phyloP scores from a whole-genome alignment of 2,797 vertebrate species.

The Micropoecilia bifurca region DNA sequence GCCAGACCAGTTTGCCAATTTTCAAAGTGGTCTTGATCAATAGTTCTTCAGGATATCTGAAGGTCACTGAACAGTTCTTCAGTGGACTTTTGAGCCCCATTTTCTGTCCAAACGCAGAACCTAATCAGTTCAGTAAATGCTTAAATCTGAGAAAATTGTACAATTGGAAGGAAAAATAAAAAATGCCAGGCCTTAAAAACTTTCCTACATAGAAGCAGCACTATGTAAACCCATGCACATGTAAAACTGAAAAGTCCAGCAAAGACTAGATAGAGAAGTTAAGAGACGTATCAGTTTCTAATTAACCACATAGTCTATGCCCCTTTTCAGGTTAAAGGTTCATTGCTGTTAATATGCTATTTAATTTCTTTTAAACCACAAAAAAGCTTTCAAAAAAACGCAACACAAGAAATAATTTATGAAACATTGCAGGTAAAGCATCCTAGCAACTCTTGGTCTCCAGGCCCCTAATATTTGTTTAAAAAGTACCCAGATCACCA shows the following conservation, averaged over 20 bases:
- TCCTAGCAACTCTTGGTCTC: neutral
- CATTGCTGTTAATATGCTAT: neutral
- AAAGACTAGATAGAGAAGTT: neutral
- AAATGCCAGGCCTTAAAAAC: neutral
- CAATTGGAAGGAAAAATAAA: neutral
- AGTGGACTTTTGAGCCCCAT: neutral
- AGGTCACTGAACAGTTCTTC: neutral
- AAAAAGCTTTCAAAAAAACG: neutral
- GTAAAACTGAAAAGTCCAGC: neutral
- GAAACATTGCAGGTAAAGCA: neutral
- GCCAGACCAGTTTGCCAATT: neutral
- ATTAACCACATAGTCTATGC: neutral
- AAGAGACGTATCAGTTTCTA: neutral
- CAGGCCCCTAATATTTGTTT: neutral
- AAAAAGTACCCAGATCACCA: neutral
- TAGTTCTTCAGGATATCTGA: neutral
- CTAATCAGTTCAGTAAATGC: neutral
- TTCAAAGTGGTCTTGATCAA: neutral
- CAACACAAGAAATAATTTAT: neutral
- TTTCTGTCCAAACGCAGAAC: neutral
- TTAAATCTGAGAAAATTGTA: neutral
- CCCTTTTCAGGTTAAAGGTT: neutral
- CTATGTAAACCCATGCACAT: neutral
- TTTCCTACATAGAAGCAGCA: neutral
- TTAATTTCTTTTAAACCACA: neutral